A percentile compares a stretch with the other conserved stretches of the same genome.
Evolutionary conservation across 2,797 vertebrate species (phyloP).

Genomic region (Lepilemur ruficaudatus): DNA sequence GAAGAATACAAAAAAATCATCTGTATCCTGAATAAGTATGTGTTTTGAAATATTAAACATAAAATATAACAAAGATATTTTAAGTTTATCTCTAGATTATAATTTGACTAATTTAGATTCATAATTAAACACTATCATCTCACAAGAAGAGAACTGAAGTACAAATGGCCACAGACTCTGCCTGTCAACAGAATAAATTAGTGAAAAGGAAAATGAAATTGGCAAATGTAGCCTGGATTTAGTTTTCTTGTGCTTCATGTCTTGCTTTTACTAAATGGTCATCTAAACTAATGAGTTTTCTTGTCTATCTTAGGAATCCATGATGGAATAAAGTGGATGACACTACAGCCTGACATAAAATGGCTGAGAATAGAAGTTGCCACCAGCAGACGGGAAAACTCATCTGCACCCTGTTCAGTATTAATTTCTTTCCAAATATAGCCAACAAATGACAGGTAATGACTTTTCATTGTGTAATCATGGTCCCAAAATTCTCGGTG

Average conservation of each 20-base stretch:
- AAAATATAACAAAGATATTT: slow-evolving; percentile 62
- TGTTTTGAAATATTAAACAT: background rate
- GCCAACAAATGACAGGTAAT: background rate
- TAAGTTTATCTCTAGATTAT: slow-evolving; percentile 52
- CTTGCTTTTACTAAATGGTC: background rate
- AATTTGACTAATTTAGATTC: slow-evolving; percentile 60
- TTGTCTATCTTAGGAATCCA: background rate
- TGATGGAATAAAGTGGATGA: background rate
- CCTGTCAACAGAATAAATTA: slow-evolving; percentile 21
- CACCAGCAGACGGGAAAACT: background rate
- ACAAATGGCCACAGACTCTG: slow-evolving; percentile 67
- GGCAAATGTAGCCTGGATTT: slow-evolving; percentile 19
- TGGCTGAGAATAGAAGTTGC: background rate
- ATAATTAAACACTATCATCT: background rate
- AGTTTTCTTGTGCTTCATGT: background rate
- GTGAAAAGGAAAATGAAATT: slow-evolving; percentile 20
- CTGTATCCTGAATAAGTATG: background rate
- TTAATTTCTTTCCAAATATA: background rate
- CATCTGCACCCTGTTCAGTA: background rate
- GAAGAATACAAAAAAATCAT: slow-evolving; percentile 6
- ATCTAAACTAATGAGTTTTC: background rate
- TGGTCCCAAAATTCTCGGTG: background rate
- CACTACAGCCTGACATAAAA: background rate
- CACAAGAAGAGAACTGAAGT: slow-evolving; percentile 49
- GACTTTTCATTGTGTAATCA: background rate